These are phyloP conservation scores for Eublepharis macularius DNA, from an alignment of 2,113 vertebrate genomes.

Conservation along the genomic window DNA sequence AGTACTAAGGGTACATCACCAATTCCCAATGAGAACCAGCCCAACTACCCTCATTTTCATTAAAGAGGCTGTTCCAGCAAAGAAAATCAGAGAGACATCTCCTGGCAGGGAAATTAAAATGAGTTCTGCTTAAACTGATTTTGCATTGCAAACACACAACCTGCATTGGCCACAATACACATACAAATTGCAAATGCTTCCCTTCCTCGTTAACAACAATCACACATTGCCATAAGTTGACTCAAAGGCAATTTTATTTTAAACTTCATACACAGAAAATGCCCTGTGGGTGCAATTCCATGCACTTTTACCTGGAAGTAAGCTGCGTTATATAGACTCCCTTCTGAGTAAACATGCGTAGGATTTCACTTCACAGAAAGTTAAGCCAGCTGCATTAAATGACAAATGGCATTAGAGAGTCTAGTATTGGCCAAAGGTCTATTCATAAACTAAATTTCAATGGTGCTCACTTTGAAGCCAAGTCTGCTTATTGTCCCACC, in stretches of 20 bases:
- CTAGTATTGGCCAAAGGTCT: background rate
- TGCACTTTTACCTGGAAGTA: background rate
- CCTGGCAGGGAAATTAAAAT: background rate
- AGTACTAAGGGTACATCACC: background rate
- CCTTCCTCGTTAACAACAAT: background rate
- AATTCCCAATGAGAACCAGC: background rate
- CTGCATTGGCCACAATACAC: background rate
- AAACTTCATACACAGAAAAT: background rate
- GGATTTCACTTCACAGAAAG: background rate
- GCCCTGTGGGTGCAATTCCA: background rate
- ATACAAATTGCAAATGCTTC: background rate
- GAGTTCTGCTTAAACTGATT: background rate
- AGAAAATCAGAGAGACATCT: background rate
- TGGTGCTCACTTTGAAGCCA: background rate
- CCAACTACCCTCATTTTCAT: background rate
- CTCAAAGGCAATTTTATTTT: too few species aligned
- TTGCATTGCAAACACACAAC: background rate
- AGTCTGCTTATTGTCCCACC: background rate
- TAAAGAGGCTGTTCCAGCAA: background rate
- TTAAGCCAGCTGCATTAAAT: background rate
- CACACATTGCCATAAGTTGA: background rate
- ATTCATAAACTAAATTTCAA: background rate
- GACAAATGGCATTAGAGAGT: background rate
- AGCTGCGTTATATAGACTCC: background rate
- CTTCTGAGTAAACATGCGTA: background rate